A percentile compares a stretch with the other conserved stretches of the same genome.
These are phyloP conservation scores for Notarius quadriscutis DNA, from an alignment of 2,113 vertebrate species.

Conservation along the genomic window DNA sequence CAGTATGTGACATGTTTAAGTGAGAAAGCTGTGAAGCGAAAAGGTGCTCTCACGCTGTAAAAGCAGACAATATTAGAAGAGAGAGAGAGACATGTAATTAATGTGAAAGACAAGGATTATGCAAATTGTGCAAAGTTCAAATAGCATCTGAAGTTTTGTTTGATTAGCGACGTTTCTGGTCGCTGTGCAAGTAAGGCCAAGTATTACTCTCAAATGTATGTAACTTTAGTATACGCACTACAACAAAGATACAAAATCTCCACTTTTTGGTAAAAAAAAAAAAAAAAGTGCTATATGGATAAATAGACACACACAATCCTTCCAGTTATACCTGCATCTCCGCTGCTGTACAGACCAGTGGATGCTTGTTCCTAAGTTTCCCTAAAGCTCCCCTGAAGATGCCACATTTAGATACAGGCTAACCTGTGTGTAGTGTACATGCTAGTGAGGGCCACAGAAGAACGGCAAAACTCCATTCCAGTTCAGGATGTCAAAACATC, in stretches of 20 bases:
- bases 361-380: slow-evolving; percentile 29
- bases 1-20: neutral
- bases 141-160: slow-evolving; percentile 25
- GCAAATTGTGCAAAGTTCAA: neutral
- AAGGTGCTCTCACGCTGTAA: neutral
- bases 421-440: slow-evolving; percentile 50
- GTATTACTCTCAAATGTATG: neutral
- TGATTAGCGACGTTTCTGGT: neutral
- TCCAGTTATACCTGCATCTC: slow-evolving; percentile 72
- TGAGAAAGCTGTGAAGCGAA: neutral
- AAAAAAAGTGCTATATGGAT: neutral
- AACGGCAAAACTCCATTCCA: neutral
- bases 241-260: neutral
- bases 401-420: slow-evolving; percentile 26
- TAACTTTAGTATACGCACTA: neutral
- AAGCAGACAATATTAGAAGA: neutral
- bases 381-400: slow-evolving; percentile 23
- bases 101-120: slow-evolving; percentile 7
- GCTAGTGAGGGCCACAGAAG: slow-evolving; percentile 53
- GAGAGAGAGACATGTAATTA: neutral
- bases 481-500: neutral
- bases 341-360: slow-evolving; percentile 45
- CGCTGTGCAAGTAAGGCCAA: neutral
- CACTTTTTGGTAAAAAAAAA: neutral
- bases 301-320: neutral